Conservation (phyloP, 2,888 invertebrate species). For the Cetonia aurata region DNA sequence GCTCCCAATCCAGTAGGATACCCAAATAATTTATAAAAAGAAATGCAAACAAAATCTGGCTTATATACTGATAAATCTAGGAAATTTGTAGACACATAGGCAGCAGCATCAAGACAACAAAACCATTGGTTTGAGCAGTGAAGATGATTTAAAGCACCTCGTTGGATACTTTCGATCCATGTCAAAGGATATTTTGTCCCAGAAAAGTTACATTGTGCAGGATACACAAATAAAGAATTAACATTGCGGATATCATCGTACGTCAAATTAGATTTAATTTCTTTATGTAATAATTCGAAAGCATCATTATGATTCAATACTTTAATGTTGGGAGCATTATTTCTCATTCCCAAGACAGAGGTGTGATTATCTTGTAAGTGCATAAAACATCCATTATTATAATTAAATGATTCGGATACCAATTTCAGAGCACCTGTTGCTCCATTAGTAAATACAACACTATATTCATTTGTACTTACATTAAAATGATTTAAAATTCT, state of each 20-base stretch:
- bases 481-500: constrained; percentile 90
- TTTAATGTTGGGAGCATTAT: constrained; percentile 72
- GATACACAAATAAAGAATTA: constrained; percentile 82
- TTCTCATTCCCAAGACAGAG: constrained; percentile 93
- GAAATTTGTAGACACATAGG: constrained; percentile 81
- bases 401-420: constrained; percentile 85
- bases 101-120: constrained; percentile 89
- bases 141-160: constrained; percentile 70
- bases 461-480: constrained; percentile 83
- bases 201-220: constrained; percentile 96
- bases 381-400: constrained; percentile 76
- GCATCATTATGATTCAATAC: constrained; percentile 74
- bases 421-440: constrained; percentile 90
- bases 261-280: neutral
- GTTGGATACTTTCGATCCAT: constrained; percentile 75
- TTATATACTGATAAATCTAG: constrained; percentile 79
- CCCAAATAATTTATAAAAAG: constrained; percentile 98
- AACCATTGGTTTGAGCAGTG: constrained; percentile 72
- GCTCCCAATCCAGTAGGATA: constrained; percentile 97
- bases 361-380: constrained; percentile 95
- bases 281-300: constrained; percentile 59
- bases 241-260: constrained; percentile 19
- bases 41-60: constrained; percentile 92
- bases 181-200: constrained; percentile 89
- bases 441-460: constrained; percentile 93